A percentile compares a stretch with the other conserved stretches of the same genome.
Evolutionary conservation across 2,797 vertebrate genomes (phyloP).

Genomic region (Anabas testudineus): DNA sequence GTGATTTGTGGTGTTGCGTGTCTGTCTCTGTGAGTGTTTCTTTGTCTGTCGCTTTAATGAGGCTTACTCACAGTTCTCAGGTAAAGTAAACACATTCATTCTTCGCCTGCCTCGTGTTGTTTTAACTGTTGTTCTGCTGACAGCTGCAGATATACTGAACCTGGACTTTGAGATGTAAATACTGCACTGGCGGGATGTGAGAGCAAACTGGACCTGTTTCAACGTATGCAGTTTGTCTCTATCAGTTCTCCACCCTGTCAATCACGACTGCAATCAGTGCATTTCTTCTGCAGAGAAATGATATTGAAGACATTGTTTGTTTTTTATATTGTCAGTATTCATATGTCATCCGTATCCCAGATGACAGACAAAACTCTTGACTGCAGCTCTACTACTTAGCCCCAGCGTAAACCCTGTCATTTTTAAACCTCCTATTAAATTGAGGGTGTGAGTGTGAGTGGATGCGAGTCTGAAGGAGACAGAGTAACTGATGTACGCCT

Average conservation of each 20-base stretch:
- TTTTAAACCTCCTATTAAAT: constrained; percentile 47
- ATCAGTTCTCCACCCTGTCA: constrained; percentile 7
- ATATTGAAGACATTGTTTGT: constrained; percentile 2
- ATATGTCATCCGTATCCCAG: constrained; percentile 14
- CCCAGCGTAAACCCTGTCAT: constrained; percentile 25
- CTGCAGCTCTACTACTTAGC: constrained; percentile 9
- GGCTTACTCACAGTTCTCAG: constrained; percentile 53
- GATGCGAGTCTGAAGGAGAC: background rate
- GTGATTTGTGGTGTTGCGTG: constrained; percentile 60
- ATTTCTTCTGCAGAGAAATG: background rate
- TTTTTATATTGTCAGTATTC: background rate
- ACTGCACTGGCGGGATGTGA: constrained; percentile 12
- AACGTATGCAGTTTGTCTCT: background rate
- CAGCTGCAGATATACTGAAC: constrained; percentile 20
- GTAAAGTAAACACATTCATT: constrained; percentile 59
- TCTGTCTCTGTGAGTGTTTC: constrained; percentile 45
- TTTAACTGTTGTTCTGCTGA: constrained; percentile 39
- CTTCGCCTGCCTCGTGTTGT: constrained; percentile 1
- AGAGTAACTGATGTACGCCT: constrained; percentile 26
- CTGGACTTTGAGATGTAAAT: constrained; percentile 65
- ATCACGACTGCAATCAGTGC: constrained; percentile 7
- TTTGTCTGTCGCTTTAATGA: constrained; percentile 53
- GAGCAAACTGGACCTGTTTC: constrained; percentile 17
- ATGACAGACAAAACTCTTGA: constrained; percentile 21
- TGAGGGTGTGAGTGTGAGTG: constrained; percentile 18